Conservation (phyloP, 2,888 invertebrate genomes). For the Hypomecis atomaria region DNA sequence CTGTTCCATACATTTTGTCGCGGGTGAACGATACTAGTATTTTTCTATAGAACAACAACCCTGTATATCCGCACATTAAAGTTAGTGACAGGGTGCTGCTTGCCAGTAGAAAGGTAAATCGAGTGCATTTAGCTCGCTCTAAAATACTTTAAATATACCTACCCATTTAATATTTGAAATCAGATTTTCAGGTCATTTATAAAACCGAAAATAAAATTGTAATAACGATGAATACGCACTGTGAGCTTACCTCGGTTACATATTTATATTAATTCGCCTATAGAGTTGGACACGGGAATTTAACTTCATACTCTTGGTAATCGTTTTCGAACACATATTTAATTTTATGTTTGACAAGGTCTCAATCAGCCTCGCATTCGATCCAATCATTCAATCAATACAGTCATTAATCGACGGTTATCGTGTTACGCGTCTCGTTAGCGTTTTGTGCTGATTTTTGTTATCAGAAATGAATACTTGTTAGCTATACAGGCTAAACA, state of each 20-base stretch:
- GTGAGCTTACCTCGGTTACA: background rate
- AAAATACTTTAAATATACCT: background rate
- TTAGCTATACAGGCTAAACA: background rate
- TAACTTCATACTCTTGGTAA: slow-evolving; percentile 40
- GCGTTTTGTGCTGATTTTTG: slow-evolving; percentile 46
- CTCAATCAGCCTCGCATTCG: slow-evolving; percentile 65
- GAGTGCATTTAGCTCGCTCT: background rate
- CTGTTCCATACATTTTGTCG: too few species aligned
- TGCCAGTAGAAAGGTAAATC: background rate
- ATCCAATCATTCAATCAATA: slow-evolving; percentile 68
- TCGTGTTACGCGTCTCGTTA: slow-evolving; percentile 67
- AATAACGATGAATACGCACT: too few species aligned
- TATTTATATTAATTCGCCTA: background rate
- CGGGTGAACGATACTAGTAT: too few species aligned
- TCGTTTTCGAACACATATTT: slow-evolving; percentile 60
- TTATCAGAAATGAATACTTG: slow-evolving; percentile 11
- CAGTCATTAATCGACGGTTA: slow-evolving; percentile 68
- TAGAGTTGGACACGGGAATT: slow-evolving; percentile 4
- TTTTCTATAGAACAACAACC: too few species aligned
- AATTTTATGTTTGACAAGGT: slow-evolving; percentile 62
- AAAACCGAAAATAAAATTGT: too few species aligned
- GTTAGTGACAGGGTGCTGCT: background rate
- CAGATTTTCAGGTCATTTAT: too few species aligned
- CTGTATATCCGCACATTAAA: background rate
- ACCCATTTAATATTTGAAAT: background rate